These are phyloP conservation scores for Drosophila obscura DNA, from an alignment of 1,140 invertebrate species.

Conservation along the genomic window DNA sequence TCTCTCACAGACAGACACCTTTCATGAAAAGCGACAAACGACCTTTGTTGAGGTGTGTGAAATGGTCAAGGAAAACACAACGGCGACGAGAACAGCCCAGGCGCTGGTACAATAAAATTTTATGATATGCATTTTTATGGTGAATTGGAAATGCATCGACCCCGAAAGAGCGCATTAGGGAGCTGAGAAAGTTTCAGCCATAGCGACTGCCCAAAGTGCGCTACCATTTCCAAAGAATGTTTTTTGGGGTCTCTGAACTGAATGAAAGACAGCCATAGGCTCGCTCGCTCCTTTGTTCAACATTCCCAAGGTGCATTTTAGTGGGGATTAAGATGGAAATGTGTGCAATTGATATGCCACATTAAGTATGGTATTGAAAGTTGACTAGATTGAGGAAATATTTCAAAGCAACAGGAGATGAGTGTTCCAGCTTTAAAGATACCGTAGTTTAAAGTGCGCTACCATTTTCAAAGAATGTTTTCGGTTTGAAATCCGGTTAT, in stretches of 20 bases:
- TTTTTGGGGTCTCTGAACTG: background rate
- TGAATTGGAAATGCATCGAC: constrained; percentile 75
- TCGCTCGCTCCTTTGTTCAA: no score
- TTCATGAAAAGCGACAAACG: constrained; percentile 60
- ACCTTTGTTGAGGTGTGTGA: constrained; percentile 73
- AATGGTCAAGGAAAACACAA: constrained; percentile 40
- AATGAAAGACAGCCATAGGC: no score
- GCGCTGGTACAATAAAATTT: constrained; percentile 76
- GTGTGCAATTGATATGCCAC: no score
- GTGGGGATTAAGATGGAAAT: no score
- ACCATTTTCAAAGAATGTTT: constrained; percentile 9
- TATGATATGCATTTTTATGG: constrained; percentile 80
- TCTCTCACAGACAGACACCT: constrained; percentile 47
- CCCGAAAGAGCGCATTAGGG: constrained; percentile 25
- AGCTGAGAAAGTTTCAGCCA: constrained; percentile 47
- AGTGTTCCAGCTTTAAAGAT: constrained; percentile 35
- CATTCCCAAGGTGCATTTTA: no score
- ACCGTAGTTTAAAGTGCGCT: constrained; percentile 26
- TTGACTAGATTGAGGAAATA: no score
- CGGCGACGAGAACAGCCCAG: constrained; percentile 41
- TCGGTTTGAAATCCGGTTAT: constrained; percentile 32
- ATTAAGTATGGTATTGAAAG: no score
- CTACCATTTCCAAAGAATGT: constrained; percentile 26
- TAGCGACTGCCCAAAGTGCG: constrained; percentile 16
- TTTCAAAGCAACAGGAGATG: constrained; percentile 3